A percentile compares a stretch with the other conserved stretches of the same genome.
Evolutionary conservation across 2,113 vertebrate species (phyloP).

Genomic region (Strigops habroptila): DNA sequence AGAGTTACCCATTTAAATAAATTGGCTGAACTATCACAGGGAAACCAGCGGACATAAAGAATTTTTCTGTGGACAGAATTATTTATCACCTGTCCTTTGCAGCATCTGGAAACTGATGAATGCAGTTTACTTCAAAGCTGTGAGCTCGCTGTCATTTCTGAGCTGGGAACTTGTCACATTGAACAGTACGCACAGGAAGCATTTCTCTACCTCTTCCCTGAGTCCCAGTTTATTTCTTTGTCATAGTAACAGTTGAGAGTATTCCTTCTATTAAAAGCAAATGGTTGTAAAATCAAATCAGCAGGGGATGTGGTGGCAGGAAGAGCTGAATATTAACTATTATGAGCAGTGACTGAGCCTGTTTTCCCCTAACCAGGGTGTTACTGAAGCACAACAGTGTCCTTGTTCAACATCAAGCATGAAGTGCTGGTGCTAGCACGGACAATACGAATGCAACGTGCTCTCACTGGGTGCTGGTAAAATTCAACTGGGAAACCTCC

Average conservation of each 20-base stretch:
- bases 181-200: neutral
- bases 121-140: neutral
- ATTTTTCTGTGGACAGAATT: neutral
- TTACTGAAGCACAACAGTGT: neutral
- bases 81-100: neutral
- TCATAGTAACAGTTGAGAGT: neutral
- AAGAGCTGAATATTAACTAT: neutral
- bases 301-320: neutral
- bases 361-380: neutral
- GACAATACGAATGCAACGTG: fast-evolving
- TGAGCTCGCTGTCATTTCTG: neutral
- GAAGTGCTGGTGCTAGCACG: neutral
- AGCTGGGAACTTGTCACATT: neutral
- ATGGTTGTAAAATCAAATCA: neutral
- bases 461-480: neutral
- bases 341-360: neutral
- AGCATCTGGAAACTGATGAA: neutral
- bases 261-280: neutral
- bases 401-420: too few species aligned
- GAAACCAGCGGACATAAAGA: fast-evolving
- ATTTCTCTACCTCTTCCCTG: neutral
- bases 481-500: neutral
- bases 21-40: neutral
- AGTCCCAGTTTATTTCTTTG: neutral
- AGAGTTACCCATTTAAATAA: neutral